Conservation (phyloP, 2,797 vertebrate species). For the Trachurus trachurus region DNA sequence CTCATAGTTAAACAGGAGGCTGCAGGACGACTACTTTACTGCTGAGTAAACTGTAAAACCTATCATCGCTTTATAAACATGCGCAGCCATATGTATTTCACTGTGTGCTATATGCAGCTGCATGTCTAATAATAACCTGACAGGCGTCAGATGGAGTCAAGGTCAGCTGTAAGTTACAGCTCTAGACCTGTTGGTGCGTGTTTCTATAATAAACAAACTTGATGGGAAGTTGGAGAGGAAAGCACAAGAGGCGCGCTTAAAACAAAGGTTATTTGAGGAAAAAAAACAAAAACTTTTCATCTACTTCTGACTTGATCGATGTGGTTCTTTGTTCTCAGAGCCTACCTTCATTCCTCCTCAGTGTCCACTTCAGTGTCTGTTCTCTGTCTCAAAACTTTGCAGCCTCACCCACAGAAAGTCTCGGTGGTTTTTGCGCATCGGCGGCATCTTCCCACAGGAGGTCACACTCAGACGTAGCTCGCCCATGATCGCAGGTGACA, state of each 20-base stretch:
- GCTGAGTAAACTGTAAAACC: too few species aligned
- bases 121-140: slow-evolving; percentile 12
- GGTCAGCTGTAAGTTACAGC: background rate
- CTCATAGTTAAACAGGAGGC: background rate
- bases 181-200: slow-evolving; percentile 2
- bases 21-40: background rate
- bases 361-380: background rate
- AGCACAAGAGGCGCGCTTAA: background rate
- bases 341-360: slow-evolving; percentile 14
- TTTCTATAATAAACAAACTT: background rate
- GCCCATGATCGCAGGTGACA: fast-evolving
- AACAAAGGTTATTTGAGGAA: background rate
- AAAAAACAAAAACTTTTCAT: too few species aligned
- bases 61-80: background rate
- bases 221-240: background rate
- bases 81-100: background rate
- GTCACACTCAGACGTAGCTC: fast-evolving
- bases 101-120: background rate
- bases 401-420: slow-evolving; percentile 16
- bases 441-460: slow-evolving; percentile 2
- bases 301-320: fast-evolving
- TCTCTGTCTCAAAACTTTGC: slow-evolving; percentile 28
- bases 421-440: slow-evolving; percentile 7
- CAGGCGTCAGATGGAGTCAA: background rate
- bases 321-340: background rate